Evolutionary conservation across 1,140 invertebrate species (phyloP).

Genomic region (Sycobia sp.): DNA sequence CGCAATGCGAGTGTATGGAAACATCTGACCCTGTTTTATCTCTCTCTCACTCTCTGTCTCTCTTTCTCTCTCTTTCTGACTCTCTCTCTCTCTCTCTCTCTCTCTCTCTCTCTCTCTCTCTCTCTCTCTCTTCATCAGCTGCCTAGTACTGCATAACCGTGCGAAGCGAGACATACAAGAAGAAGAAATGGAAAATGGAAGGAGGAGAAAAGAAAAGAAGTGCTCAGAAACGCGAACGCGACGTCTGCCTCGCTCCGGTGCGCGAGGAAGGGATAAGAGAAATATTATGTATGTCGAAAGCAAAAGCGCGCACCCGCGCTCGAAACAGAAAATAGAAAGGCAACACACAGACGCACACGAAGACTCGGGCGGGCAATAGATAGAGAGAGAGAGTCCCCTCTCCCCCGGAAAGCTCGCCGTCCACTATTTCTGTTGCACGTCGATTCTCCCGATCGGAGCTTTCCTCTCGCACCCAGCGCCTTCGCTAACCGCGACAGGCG

Average conservation of each 20-base stretch:
- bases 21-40: slow-evolving; percentile 16
- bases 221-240: slow-evolving; percentile 4
- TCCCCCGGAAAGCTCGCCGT: not conserved
- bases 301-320: not conserved
- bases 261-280: not conserved
- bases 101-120: too few species aligned
- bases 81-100: too few species aligned
- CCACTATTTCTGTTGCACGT: too few species aligned
- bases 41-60: not conserved
- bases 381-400: not conserved
- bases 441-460: not conserved
- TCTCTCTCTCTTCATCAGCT: too few species aligned
- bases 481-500: not conserved
- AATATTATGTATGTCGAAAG: slow-evolving; percentile 7
- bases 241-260: not conserved
- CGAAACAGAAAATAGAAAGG: slow-evolving; percentile 26
- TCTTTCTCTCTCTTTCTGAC: too few species aligned
- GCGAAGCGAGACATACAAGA: too few species aligned
- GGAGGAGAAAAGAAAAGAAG: too few species aligned
- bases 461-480: not conserved
- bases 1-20: not conserved
- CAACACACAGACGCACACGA: too few species aligned
- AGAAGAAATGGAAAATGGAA: too few species aligned
- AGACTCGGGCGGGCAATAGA: too few species aligned
- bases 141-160: too few species aligned